Conservation (phyloP, 64 coral and sea anemone genomes). For the Actinia tenebrosa region DNA sequence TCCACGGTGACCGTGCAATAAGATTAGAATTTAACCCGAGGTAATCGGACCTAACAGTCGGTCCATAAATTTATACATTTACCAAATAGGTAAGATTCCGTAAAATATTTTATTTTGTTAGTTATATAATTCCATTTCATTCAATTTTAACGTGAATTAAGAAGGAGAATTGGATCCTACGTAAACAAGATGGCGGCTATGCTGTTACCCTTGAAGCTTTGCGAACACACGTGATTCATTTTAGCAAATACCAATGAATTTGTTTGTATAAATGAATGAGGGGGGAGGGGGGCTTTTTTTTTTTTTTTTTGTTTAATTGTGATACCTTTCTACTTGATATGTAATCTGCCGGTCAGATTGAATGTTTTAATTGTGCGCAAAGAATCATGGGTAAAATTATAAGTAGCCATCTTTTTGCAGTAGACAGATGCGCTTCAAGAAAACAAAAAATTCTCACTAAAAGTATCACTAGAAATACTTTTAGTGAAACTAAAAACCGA, state of each 20-base stretch:
- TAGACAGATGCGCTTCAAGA: too few relatives aligned
- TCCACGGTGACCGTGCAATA: not conserved
- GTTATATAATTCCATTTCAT: not conserved
- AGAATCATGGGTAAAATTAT: not conserved
- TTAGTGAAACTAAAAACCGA: too few relatives aligned
- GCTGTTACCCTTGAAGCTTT: not conserved
- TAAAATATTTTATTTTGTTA: constrained; percentile 7
- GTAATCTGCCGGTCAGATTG: not conserved
- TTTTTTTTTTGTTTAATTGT: not conserved
- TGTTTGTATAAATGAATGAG: not conserved
- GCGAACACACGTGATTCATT: not conserved
- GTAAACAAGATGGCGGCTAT: not conserved
- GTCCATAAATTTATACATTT: not conserved
- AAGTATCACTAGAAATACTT: too few relatives aligned
- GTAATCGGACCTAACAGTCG: not conserved
- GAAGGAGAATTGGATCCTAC: not conserved
- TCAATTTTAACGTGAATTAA: not conserved
- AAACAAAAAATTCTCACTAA: too few relatives aligned
- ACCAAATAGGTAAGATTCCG: not conserved
- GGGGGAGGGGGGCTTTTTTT: too few relatives aligned
- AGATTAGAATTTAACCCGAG: not conserved
- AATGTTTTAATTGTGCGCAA: not conserved
- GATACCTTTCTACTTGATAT: not conserved
- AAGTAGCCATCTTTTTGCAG: too few relatives aligned
- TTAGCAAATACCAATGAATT: not conserved